Evolutionary conservation across 2,113 vertebrate genomes (phyloP).

Genomic region (Periophthalmodon schlosseri): DNA sequence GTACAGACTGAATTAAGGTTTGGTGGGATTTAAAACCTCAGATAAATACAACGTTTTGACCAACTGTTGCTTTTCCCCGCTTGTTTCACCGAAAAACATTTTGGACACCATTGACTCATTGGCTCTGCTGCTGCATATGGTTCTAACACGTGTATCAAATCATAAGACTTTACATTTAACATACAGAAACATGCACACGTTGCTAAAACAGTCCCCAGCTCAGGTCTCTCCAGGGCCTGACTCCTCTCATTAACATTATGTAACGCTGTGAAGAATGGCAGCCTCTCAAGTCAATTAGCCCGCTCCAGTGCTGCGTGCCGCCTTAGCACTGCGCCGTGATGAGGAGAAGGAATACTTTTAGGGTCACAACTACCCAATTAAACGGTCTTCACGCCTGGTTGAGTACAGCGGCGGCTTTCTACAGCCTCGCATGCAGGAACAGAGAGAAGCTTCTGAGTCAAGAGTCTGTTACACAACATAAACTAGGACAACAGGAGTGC

Average conservation of each 20-base stretch:
- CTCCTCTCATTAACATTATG: constrained; percentile 22
- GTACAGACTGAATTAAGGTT: too few species aligned
- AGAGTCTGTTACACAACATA: constrained; percentile 12
- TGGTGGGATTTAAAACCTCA: too few species aligned
- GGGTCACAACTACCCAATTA: constrained; percentile 42
- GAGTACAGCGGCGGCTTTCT: constrained; percentile 34
- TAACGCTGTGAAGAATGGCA: constrained; percentile 29
- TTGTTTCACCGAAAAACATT: too few species aligned
- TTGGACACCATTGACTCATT: too few species aligned
- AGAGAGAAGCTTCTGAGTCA: constrained; percentile 6
- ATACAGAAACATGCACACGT: neutral
- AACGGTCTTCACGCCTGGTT: constrained; percentile 28
- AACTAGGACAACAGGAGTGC: neutral
- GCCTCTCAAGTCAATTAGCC: constrained; percentile 35
- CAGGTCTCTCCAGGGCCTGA: constrained; percentile 10
- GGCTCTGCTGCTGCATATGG: too few species aligned
- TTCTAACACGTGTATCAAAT: neutral
- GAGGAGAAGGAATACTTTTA: constrained; percentile 39
- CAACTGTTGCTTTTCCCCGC: too few species aligned
- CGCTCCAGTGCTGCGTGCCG: constrained; percentile 31
- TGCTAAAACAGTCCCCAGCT: neutral
- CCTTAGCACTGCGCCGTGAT: constrained; percentile 33
- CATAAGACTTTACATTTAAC: neutral
- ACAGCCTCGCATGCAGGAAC: constrained; percentile 20
- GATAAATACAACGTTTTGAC: too few species aligned